These are phyloP conservation scores for Tamias sibiricus DNA, from an alignment of 2,113 vertebrate genomes.

Conservation along the genomic window DNA sequence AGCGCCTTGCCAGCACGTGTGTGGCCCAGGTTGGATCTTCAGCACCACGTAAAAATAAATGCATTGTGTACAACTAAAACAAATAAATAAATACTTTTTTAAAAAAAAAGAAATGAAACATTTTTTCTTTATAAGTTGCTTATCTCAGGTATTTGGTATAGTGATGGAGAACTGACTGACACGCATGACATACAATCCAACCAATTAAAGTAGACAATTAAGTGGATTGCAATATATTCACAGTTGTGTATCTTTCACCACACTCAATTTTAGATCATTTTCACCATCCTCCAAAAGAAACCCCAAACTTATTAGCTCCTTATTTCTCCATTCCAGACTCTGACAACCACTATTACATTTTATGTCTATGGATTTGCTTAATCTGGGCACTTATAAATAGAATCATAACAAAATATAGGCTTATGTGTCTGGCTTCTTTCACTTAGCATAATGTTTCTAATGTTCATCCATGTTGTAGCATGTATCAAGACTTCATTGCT, in stretches of 20 bases:
- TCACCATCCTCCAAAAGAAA: background rate
- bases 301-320: background rate
- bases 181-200: background rate
- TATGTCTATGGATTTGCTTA: conserved; percentile 23
- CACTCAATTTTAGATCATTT: conserved; percentile 28
- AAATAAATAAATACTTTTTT: too few species aligned
- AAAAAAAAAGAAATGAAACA: too few species aligned
- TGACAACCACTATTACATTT: background rate
- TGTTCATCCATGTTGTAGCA: background rate
- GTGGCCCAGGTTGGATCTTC: too few species aligned
- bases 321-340: background rate
- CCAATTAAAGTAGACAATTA: conserved; percentile 3
- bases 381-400: background rate
- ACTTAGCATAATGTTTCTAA: conserved; percentile 24
- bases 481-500: background rate
- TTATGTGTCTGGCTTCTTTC: conserved; percentile 27
- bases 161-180: background rate
- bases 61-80: too few species aligned
- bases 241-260: background rate
- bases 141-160: background rate
- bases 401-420: background rate
- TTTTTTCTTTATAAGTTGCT: background rate
- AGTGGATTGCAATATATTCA: background rate
- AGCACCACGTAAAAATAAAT: too few species aligned
- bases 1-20: too few species aligned